Evolutionary conservation across 2,888 invertebrate genomes (phyloP), one percentile per base, ranked within the genome.

Genomic region (Heliconius aoede): DNA sequence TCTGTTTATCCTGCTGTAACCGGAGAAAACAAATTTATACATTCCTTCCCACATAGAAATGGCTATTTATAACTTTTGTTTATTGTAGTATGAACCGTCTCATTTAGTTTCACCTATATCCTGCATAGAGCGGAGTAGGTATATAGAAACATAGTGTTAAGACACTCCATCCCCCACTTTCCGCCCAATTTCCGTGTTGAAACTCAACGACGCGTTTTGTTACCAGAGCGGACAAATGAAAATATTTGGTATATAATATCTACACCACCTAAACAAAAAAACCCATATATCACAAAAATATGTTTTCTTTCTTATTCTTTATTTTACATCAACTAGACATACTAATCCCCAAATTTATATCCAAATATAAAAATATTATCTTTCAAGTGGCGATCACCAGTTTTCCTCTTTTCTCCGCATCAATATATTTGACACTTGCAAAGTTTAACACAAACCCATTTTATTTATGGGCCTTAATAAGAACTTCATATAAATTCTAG

Each of bases 401-500:
- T 65, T 65, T 36, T 24, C 24, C 65, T 24, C 24, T 3, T 40
- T 24, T 40, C 8, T 4, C 7, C 36, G 24, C 24, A 1, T 51
- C 30, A 24, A 69, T 69, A 69, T 69, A 69, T 55, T 55, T 69
- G 51, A 69, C 55, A 51, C 55, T 73, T 1, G 3, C 55, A 32
- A 55, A 73, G 24, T 73, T 73, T 65, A 73, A 73, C 64, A 65
- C 51, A 18, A 55, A n/a, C 64, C 40, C 32, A 24, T 32, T 64
- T 55, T 65, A 73, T 73, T 73, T 73, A 73, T 73, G 21, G 32
- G 13, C 11, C 51, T 32, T 73, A 73, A 73, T 73, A 65, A 64
- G 51, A 32, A 64, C 24, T 28, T 24, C 24, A 55, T 51, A 73
- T 73, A 64, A 46, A 73, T 73, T 65, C 64, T 51, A 58, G n/a